Conservation (phyloP, 2,888 invertebrate species). For the Caradrina kadenii region DNA sequence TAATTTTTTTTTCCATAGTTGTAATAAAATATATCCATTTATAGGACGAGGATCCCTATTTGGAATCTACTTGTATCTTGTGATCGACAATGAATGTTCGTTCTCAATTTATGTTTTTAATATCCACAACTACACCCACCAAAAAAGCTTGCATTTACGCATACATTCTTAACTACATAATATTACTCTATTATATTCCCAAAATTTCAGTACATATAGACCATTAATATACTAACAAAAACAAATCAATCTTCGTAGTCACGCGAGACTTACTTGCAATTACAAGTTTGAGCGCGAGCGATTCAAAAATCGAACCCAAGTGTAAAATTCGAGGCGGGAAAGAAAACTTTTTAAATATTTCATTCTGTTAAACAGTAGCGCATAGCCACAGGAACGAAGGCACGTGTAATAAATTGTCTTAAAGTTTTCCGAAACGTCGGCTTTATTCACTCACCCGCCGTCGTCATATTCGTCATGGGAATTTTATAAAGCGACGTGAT, state of each 20-base stretch:
- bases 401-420: conserved; percentile 78
- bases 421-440: conserved; percentile 71
- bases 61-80: no score
- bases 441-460: conserved; percentile 68
- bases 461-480: conserved; percentile 65
- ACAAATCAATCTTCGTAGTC: conserved; percentile 16
- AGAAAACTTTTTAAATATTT: conserved; percentile 70
- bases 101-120: no score
- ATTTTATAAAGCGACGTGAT: conserved; percentile 57
- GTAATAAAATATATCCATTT: no score
- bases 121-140: no score
- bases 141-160: no score
- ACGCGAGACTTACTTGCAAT: conserved; percentile 15
- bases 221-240: conserved; percentile 17
- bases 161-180: no score
- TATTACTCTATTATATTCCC: no score
- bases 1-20: no score
- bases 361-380: conserved; percentile 75
- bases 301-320: conserved; percentile 45
- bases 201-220: background rate
- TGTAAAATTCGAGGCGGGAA: conserved; percentile 32
- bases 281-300: conserved; percentile 22
- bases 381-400: conserved; percentile 73
- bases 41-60: no score
- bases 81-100: no score